Conservation (phyloP, 1,140 invertebrate genomes). For the Drosophila hydei region DNA sequence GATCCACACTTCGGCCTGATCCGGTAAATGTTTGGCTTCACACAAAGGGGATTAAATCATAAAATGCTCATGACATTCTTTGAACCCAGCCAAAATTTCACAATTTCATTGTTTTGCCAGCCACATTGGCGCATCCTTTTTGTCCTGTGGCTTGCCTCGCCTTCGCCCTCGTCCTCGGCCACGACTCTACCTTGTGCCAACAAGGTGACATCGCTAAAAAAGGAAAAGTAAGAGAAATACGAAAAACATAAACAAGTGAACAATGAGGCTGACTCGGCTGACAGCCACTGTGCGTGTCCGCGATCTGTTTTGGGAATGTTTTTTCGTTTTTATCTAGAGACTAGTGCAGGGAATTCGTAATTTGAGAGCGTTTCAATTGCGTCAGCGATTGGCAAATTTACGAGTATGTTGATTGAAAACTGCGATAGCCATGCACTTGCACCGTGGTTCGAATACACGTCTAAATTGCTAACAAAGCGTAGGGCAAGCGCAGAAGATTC, state of each 20-base stretch:
- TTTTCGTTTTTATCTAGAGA: constrained; percentile 23
- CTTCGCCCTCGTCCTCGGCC: neutral
- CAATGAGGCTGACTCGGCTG: constrained; percentile 4
- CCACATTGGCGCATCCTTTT: constrained; percentile 65
- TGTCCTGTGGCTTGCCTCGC: neutral
- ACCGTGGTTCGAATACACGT: neutral
- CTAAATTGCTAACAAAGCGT: neutral
- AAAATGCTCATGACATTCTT: constrained; percentile 63
- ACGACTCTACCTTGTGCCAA: constrained; percentile 1
- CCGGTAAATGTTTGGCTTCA: constrained; percentile 71
- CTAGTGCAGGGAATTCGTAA: constrained; percentile 23
- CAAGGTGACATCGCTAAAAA: constrained; percentile 57
- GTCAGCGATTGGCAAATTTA: constrained; percentile 71
- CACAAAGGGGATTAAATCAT: constrained; percentile 74
- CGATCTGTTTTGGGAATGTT: constrained; percentile 17
- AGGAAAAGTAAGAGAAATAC: constrained; percentile 5
- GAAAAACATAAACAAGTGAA: neutral
- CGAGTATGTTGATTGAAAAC: constrained; percentile 59
- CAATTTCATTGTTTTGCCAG: constrained; percentile 77
- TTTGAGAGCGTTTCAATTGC: constrained; percentile 45
- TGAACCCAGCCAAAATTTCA: constrained; percentile 45
- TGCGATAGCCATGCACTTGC: constrained; percentile 40
- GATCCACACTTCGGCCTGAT: constrained; percentile 31
- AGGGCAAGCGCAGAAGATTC: neutral
- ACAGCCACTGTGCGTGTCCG: constrained; percentile 24